phyloP scores from a whole-genome alignment of 2,888 invertebrate genomes.

The Acanthoscelides obtectus region DNA sequence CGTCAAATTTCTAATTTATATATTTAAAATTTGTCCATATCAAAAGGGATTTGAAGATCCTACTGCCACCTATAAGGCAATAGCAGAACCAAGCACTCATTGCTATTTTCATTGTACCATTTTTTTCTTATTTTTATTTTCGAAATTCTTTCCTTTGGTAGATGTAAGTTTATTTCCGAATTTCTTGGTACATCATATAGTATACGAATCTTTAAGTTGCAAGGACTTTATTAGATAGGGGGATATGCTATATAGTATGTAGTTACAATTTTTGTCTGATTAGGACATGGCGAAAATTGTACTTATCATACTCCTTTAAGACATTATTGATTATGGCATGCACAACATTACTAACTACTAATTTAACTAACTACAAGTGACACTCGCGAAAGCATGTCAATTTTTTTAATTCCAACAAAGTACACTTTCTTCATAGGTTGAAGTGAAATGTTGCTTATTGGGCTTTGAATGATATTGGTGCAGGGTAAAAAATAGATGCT shows the following conservation, averaged over 20 bases:
- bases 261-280: neutral
- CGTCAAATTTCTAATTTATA: too few relatives aligned
- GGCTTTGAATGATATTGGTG: neutral
- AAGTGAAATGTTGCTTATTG: neutral
- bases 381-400: conserved; percentile 32
- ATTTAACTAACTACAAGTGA: conserved; percentile 30
- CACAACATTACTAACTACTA: conserved; percentile 27
- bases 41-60: too few relatives aligned
- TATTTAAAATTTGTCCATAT: too few relatives aligned
- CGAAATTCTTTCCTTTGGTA: too few relatives aligned
- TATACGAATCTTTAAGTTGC: neutral
- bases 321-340: conserved; percentile 24
- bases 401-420: conserved; percentile 24
- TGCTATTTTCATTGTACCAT: too few relatives aligned
- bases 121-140: too few relatives aligned
- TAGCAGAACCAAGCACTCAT: too few relatives aligned
- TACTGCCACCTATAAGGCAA: too few relatives aligned
- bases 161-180: neutral
- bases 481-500: too few relatives aligned
- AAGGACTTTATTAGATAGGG: neutral
- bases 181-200: neutral
- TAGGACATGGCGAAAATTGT: conserved; percentile 1
- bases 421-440: conserved; percentile 10
- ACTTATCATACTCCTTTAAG: conserved; percentile 7
- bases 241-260: neutral